phyloP scores from a whole-genome alignment of 1,140 invertebrate species.

The Rhagoletis zephyria region DNA sequence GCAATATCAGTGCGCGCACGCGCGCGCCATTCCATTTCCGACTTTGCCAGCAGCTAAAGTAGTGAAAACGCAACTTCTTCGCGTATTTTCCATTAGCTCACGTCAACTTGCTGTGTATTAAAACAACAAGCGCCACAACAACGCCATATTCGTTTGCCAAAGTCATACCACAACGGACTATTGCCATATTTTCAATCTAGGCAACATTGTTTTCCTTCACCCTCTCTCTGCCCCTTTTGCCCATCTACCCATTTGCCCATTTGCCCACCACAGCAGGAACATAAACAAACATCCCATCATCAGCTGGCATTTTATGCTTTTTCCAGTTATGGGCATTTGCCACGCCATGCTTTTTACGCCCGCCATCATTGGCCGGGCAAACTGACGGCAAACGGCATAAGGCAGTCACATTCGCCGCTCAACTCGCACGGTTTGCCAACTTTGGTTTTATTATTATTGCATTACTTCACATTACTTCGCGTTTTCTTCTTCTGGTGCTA shows the following conservation, averaged over 20 bases:
- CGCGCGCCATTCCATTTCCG: not conserved
- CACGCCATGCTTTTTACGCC: conserved; percentile 13
- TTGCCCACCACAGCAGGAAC: not conserved
- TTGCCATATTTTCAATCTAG: not conserved
- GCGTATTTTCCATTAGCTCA: not conserved
- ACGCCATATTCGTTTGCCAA: not conserved
- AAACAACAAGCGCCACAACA: not conserved
- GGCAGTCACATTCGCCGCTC: not conserved
- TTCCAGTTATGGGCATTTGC: conserved; percentile 3
- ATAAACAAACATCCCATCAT: conserved; percentile 13
- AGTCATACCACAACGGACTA: not conserved
- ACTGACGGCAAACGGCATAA: not conserved
- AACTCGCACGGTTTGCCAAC: not conserved
- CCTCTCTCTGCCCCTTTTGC: not conserved
- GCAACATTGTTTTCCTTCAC: not conserved
- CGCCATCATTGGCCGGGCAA: not conserved
- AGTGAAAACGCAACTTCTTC: not conserved
- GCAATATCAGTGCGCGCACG: no score
- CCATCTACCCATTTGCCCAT: not conserved
- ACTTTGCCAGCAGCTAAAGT: conserved; percentile 5
- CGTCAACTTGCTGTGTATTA: not conserved
- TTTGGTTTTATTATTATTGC: conserved; percentile 50
- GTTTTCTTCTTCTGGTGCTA: not conserved
- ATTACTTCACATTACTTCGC: conserved; percentile 39
- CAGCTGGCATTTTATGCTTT: conserved; percentile 25